phyloP scores from a whole-genome alignment of 2,113 vertebrate species.

The Dissostichus mawsoni region DNA sequence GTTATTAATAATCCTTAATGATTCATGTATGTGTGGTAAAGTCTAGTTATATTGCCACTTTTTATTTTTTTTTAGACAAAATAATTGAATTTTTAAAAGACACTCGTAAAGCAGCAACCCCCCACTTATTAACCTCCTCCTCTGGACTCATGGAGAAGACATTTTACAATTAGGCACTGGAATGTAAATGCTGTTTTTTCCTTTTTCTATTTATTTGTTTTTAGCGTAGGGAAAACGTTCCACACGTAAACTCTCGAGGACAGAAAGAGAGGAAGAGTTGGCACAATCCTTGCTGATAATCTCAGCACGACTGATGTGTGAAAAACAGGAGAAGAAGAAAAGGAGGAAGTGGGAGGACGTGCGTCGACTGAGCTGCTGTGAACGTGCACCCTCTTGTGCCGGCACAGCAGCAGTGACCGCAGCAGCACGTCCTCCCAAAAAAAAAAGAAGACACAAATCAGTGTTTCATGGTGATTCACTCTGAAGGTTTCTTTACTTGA shows the following conservation, averaged over 20 bases:
- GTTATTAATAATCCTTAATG: constrained; percentile 80
- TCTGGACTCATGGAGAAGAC: constrained; percentile 47
- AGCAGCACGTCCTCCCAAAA: constrained; percentile 46
- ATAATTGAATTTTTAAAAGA: constrained; percentile 58
- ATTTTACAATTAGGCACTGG: constrained; percentile 69
- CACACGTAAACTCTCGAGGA: constrained; percentile 14
- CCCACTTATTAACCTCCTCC: constrained; percentile 58
- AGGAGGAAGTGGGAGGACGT: constrained; percentile 32
- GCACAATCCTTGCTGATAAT: constrained; percentile 47
- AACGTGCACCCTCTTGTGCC: constrained; percentile 41
- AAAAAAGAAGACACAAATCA: constrained; percentile 27
- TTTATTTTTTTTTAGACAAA: constrained; percentile 35
- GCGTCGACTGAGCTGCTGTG: constrained; percentile 72
- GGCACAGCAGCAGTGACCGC: constrained; percentile 70
- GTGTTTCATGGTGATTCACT: constrained; percentile 43
- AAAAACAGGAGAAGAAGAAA: neutral
- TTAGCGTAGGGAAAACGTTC: constrained; percentile 29
- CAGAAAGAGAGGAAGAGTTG: neutral
- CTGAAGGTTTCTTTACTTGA: constrained; percentile 47
- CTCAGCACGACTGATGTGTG: constrained; percentile 27
- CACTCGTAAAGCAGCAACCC: constrained; percentile 44
- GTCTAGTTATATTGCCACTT: constrained; percentile 74
- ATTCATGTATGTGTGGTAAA: constrained; percentile 73
- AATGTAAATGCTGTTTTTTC: constrained; percentile 76
- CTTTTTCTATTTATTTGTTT: constrained; percentile 41